Base-by-base conservation (phyloP, 1,140 invertebrate genomes). In the Grapholita molesta region DNA sequence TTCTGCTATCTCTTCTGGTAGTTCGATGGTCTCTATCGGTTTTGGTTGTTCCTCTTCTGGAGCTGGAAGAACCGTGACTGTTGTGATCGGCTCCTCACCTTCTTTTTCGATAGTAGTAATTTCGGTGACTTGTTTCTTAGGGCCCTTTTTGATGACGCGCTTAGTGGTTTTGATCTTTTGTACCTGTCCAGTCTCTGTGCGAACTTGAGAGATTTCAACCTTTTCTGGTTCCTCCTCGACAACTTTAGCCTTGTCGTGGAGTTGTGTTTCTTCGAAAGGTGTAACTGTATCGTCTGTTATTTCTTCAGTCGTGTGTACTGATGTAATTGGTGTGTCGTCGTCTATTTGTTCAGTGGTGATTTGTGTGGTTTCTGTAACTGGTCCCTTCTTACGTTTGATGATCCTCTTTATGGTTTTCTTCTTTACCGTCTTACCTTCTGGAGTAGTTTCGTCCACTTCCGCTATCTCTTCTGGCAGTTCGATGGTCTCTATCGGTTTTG, bases 91-190 rank as follows among this genome's bases (percentile, higher is more conserved):
- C 73, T 86, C 83, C 74, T 88, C 85, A n/a, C 35, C 67, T 28
- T 79, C 72, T 32, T 84, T 74, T 61, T 80, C 71, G 7, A 77
- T 69, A 3, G 71, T 81, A 3, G 86, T 85, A 2, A 88, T 68
- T 73, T 90, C 88, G 65, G 82, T 75, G 11, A 84, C 66, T 68
- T 88, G 70, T 68, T 70, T 73, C 48, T 77, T 78, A 30, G 75
- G 70, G 1, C 75, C 75, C 24, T 73, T 75, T 68, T 74, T 87
- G 32, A 83, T 79, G 7, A 79, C 72, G 55, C 77, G 71, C 64
- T 81, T 85, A 15, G 66, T 73, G 4, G 87, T 84, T 69, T 92
- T 90, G 6, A 88, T 84, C 65, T 92, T 92, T 1, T 70, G 83
- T 1, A 81, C 81, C 61, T 80, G 90, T 0, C 86, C 88, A 70